Conservation (phyloP, 2,888 invertebrate genomes). For the Margaritifera margaritifera region DNA sequence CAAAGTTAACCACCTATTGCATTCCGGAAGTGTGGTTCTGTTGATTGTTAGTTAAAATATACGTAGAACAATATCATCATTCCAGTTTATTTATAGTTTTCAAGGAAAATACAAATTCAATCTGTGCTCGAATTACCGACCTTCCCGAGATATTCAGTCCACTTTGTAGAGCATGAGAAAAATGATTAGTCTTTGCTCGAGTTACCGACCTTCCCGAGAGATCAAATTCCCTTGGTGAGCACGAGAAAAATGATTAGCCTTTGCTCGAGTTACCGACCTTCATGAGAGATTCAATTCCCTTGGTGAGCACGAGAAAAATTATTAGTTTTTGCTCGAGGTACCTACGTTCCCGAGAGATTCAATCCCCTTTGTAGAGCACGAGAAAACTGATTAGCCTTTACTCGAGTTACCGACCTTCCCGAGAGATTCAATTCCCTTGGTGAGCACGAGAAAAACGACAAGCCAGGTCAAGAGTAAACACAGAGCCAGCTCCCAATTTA, state of each 20-base stretch:
- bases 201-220: too few relatives aligned
- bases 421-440: slow-evolving; percentile 70
- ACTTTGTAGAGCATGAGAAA: slow-evolving; percentile 68
- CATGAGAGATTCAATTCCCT: slow-evolving; percentile 71
- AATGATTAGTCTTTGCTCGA: too few relatives aligned
- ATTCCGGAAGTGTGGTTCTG: too few relatives aligned
- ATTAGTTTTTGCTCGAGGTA: too few relatives aligned
- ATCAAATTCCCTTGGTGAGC: slow-evolving; percentile 70
- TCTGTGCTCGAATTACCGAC: slow-evolving; percentile 38
- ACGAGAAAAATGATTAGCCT: slow-evolving; percentile 66
- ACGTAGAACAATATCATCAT: too few relatives aligned
- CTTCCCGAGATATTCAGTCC: slow-evolving; percentile 71
- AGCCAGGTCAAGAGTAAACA: slow-evolving; percentile 69
- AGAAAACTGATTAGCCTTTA: slow-evolving; percentile 65
- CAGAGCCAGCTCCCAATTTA: slow-evolving; percentile 68
- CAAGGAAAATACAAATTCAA: not conserved
- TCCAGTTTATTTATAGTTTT: not conserved
- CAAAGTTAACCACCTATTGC: too few relatives aligned
- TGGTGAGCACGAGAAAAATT: slow-evolving; percentile 67
- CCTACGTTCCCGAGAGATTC: slow-evolving; percentile 71
- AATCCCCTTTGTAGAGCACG: slow-evolving; percentile 70
- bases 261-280: slow-evolving; percentile 55
- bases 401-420: slow-evolving; percentile 64
- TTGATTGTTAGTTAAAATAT: too few relatives aligned
- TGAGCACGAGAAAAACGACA: slow-evolving; percentile 66